Conservation (phyloP, 2,888 invertebrate species). For the Drosophila anomelani region DNA sequence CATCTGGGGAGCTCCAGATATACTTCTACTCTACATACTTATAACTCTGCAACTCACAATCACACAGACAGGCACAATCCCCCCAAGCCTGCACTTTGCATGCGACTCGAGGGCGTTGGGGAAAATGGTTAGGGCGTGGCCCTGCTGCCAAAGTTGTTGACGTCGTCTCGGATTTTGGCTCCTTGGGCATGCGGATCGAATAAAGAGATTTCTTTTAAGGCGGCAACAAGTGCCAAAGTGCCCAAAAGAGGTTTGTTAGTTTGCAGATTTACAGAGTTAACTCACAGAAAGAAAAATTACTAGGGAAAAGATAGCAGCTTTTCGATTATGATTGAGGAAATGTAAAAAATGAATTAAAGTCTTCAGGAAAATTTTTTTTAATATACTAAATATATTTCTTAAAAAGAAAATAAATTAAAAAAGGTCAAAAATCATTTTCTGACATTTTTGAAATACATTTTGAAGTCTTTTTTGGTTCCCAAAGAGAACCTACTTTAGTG, state of each 20-base stretch:
- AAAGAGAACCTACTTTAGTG: background rate
- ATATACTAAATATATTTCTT: background rate
- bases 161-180: constrained; percentile 37
- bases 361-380: background rate
- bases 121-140: constrained; percentile 53
- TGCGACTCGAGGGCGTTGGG: constrained; percentile 41
- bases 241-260: constrained; percentile 18
- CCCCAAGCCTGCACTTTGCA: constrained; percentile 44
- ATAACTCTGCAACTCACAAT: constrained; percentile 6
- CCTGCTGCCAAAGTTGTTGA: constrained; percentile 47
- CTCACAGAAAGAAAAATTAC: background rate
- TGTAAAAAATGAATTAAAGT: background rate
- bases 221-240: constrained; percentile 67
- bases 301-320: background rate
- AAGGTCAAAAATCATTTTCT: accelerated
- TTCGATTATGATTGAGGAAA: no score
- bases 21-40: background rate
- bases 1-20: constrained; percentile 25
- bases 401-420: background rate
- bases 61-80: constrained; percentile 30
- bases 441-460: background rate
- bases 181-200: constrained; percentile 12
- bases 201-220: constrained; percentile 14
- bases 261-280: constrained; percentile 19
- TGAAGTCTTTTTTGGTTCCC: background rate